Evolutionary conservation across 2,888 invertebrate species (phyloP).

Genomic region (Gryllus longicercus): DNA sequence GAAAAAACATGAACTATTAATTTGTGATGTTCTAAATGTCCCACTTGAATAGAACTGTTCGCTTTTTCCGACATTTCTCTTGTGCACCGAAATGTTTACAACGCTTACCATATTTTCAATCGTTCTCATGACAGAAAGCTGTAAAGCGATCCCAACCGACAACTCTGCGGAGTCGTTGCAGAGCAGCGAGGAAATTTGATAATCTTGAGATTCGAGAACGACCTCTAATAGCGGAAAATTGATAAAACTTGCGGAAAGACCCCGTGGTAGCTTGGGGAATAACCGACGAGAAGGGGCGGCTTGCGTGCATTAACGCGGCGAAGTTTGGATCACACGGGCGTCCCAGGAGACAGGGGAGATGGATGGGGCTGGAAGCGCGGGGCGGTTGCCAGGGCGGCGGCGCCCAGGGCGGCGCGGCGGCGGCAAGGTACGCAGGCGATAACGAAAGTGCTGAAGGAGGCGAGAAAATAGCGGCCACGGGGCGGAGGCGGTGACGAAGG

Average conservation of each 20-base stretch:
- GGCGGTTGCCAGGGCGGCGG: background rate
- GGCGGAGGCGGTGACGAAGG: background rate
- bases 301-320: conserved; percentile 5
- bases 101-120: too few species aligned
- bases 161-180: too few species aligned
- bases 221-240: conserved; percentile 1
- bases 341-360: background rate
- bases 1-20: too few species aligned
- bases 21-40: too few species aligned
- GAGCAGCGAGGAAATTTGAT: background rate
- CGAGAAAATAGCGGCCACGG: background rate
- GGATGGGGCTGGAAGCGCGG: background rate
- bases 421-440: background rate
- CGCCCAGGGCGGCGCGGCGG: background rate
- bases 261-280: background rate
- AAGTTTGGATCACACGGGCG: conserved; percentile 1
- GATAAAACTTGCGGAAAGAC: background rate
- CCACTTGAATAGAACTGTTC: too few species aligned
- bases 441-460: background rate
- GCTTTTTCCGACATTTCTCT: too few species aligned
- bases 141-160: too few species aligned
- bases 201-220: background rate
- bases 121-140: too few species aligned
- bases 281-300: background rate
- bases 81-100: too few species aligned